Base-by-base conservation (phyloP, 1,140 invertebrate species). In the Zeugodacus cucurbitae region DNA sequence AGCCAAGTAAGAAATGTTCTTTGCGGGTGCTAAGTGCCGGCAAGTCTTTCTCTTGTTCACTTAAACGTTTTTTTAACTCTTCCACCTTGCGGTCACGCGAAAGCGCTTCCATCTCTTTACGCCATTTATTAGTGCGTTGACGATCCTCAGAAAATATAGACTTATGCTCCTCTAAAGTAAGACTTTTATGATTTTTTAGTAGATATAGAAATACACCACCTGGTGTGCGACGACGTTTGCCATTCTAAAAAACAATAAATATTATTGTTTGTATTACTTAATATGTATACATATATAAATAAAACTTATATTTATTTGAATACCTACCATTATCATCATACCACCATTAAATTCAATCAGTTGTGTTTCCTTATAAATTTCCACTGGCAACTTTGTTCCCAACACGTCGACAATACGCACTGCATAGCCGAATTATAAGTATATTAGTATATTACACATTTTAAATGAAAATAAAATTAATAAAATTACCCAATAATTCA, bases 121-220 rank as follows among this genome's bases (percentile, higher is more conserved):
- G 94, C 88, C 94, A 94, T 54, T 95, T 94, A 62, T 92, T 94
- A 10, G 92, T 92, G 59, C 95, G 94, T 88, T 95, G 95, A 59
- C 94, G 94, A 87, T 97, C 96, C 88, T 96, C 95, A 26, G 93
- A 94, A 94, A 98, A 97, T 90, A 98, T 97, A 91, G 96, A 93
- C 89, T 95, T 95, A 90, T 96, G 94, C 93, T 96, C 95, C 88
- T 96, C 95, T 90, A 95, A 95, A 0, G 96, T 95, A 58, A 97
- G 94, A 88, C 95, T 94, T 82, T 95, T 94, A 90, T 97, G 96
- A 90, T 96, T 95, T 94, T 97, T 97, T 32, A 98, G 92, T 22
- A 98, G 94, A 91, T 96, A 97, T 14, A 98, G 94, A 93, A 96
- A 98, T 88, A 98, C 95, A 67, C 97, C 97, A 7, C 97, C 97